Evolutionary conservation across 1,140 invertebrate genomes (phyloP), one percentile per base, ranked within the genome.

Genomic region (Anoplophora glabripennis): DNA sequence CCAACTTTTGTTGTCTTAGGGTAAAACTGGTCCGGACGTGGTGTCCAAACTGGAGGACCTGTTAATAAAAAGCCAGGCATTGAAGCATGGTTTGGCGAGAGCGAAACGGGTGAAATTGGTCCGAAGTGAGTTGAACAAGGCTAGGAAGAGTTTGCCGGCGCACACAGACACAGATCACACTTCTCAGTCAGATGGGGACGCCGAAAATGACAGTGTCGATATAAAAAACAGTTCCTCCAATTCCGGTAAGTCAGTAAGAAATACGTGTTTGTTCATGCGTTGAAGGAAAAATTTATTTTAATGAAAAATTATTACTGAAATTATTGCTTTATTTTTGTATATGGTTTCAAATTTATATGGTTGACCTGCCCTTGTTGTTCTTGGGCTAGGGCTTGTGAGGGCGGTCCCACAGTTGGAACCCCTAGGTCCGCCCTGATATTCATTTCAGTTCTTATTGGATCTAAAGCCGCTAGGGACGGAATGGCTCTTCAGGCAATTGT

Each of bases 41-140:
- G 75, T 83, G 8, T 68, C 77, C 33, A 83, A 82, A 69, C 64
- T 84, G 42, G 75, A 83, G 34, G 78, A 80, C 34, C 66, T 84
- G 11, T 68, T 79, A 36, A 77, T 77, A 49, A 80, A 81, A 63
- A 78, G 79, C 36, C 77, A 80, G 66, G 71, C 74, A 7, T 68
- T 83, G 7, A 82, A 80, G 53, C 81, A 82, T 71, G 79, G 78
- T 49, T 63, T 75, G 35, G 76, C 80, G 21, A 67, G 79, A 47
- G 75, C 75, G 4, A 82, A 81, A 70, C 72, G 80, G 47, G 75
- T 80, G 0, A 82, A 82, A 69, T 61, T 78, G 28, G 79, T 84
- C 4, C 75, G 81, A 28, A 67, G 76, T 38, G 80, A 83, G 69
- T 75, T 83, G 14, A 70, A 62, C 11, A 69, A 68, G 49, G 68